phyloP scores from a whole-genome alignment of 2,797 vertebrate species.

The Sphaeramia orbicularis region DNA sequence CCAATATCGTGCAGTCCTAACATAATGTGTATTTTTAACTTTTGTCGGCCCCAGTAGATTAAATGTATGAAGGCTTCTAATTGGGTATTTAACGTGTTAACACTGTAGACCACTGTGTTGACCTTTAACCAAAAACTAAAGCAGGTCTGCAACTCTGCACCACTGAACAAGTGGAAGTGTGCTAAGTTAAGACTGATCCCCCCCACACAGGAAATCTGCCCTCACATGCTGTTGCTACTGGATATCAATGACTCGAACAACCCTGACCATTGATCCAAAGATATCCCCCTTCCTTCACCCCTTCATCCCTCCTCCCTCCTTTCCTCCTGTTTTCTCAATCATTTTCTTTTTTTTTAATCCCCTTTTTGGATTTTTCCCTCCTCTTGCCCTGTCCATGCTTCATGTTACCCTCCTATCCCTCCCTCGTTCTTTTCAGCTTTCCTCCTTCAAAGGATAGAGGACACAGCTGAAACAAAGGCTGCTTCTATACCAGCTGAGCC shows the following conservation, averaged over 20 bases:
- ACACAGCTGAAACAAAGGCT: conserved; percentile 72
- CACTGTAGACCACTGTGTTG: conserved; percentile 13
- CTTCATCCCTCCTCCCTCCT: conserved; percentile 5
- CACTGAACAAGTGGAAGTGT: conserved; percentile 35
- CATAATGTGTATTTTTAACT: background rate
- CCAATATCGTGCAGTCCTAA: too few species aligned
- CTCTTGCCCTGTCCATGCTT: conserved; percentile 22
- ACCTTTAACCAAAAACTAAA: conserved; percentile 22
- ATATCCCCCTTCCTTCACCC: conserved; percentile 25
- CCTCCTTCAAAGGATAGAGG: conserved; percentile 73
- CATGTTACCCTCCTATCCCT: conserved; percentile 10
- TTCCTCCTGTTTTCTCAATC: background rate
- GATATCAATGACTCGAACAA: conserved; percentile 76
- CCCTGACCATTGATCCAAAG: conserved; percentile 65
- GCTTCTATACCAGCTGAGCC: conserved; percentile 77
- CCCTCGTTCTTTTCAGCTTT: conserved; percentile 45
- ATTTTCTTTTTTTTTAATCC: conserved; percentile 40
- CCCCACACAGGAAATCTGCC: conserved; percentile 54
- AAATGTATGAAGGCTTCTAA: conserved; percentile 6
- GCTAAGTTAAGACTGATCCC: conserved; percentile 38
- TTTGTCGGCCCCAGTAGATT: background rate
- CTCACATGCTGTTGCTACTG: conserved; percentile 50
- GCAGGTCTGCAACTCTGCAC: conserved; percentile 7
- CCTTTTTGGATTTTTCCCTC: conserved; percentile 31
- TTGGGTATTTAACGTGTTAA: conserved; percentile 18